Conservation (phyloP, 1,140 invertebrate species). For the Drosophila nikananu region DNA sequence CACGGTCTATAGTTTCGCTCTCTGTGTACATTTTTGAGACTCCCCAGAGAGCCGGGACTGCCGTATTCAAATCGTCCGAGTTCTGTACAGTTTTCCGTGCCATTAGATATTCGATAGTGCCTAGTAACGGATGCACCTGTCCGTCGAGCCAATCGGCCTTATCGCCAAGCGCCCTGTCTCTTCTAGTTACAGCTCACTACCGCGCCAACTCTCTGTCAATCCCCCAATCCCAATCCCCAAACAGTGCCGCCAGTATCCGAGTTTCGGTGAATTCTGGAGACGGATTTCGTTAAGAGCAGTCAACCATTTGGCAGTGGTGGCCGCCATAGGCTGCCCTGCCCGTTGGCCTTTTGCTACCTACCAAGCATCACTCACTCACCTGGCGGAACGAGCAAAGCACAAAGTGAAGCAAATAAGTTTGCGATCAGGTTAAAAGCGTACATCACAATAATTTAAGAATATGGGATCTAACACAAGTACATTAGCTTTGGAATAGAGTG, state of each 20-base stretch:
- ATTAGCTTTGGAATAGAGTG: not conserved
- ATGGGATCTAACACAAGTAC: not conserved
- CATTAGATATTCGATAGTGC: constrained; percentile 45
- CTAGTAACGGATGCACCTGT: constrained; percentile 59
- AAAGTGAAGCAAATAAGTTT: constrained; percentile 36
- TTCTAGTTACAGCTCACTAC: constrained; percentile 42
- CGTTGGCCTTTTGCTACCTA: constrained; percentile 66
- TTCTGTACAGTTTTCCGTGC: constrained; percentile 39
- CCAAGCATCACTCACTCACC: constrained; percentile 77
- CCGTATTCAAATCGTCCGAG: constrained; percentile 29
- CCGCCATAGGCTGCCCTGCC: constrained; percentile 54
- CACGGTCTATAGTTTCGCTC: constrained; percentile 27
- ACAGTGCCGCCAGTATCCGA: constrained; percentile 31
- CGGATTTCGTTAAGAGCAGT: constrained; percentile 63
- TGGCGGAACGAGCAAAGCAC: constrained; percentile 48
- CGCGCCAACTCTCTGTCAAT: constrained; percentile 24
- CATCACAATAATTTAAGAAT: not conserved
- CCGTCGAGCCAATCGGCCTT: constrained; percentile 51
- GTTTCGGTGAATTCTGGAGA: constrained; percentile 41
- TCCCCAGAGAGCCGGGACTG: constrained; percentile 6
- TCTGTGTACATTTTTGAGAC: constrained; percentile 30
- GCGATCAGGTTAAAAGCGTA: constrained; percentile 1
- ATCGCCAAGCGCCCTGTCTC: constrained; percentile 60
- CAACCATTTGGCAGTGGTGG: constrained; percentile 62
- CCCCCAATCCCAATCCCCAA: constrained; percentile 44